Evolutionary conservation across 2,888 invertebrate species (phyloP).

Genomic region (Helobdella robusta): DNA sequence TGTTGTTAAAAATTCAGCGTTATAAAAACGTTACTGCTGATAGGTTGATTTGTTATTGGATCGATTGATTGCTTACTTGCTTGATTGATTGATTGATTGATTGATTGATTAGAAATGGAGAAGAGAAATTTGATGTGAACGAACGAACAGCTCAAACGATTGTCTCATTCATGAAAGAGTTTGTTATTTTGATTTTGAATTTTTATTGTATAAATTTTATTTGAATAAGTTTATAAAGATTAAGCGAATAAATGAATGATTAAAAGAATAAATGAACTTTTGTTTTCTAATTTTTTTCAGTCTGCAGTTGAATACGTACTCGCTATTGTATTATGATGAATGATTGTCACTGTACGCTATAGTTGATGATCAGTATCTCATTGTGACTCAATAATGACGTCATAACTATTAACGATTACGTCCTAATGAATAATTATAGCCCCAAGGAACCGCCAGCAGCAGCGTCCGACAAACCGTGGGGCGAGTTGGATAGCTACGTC

Average conservation of each 20-base stretch:
- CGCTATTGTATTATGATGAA: too few relatives aligned
- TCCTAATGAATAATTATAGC: too few relatives aligned
- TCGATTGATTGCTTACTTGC: conserved; percentile 17
- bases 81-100: conserved; percentile 50
- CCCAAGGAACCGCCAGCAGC: conserved; percentile 73
- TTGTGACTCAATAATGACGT: neutral
- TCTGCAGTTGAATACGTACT: too few relatives aligned
- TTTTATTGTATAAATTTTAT: too few relatives aligned
- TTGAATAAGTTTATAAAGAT: too few relatives aligned
- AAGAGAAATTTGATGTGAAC: conserved; percentile 68
- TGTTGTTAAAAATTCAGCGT: too few relatives aligned
- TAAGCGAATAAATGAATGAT: too few relatives aligned
- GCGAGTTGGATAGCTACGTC: conserved; percentile 64
- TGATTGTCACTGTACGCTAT: neutral
- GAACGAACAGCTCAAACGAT: conserved; percentile 68
- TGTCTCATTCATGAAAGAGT: conserved; percentile 70
- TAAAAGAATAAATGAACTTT: too few relatives aligned
- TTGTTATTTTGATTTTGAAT: conserved; percentile 40
- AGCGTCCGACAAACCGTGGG: conserved; percentile 70
- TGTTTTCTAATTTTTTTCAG: too few relatives aligned
- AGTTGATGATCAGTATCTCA: neutral
- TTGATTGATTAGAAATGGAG: conserved; percentile 60
- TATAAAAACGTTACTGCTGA: too few relatives aligned
- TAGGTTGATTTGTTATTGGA: neutral
- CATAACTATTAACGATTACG: too few relatives aligned